Conservation (phyloP, 2,797 vertebrate genomes). For the Melanotaenia boesemani region DNA sequence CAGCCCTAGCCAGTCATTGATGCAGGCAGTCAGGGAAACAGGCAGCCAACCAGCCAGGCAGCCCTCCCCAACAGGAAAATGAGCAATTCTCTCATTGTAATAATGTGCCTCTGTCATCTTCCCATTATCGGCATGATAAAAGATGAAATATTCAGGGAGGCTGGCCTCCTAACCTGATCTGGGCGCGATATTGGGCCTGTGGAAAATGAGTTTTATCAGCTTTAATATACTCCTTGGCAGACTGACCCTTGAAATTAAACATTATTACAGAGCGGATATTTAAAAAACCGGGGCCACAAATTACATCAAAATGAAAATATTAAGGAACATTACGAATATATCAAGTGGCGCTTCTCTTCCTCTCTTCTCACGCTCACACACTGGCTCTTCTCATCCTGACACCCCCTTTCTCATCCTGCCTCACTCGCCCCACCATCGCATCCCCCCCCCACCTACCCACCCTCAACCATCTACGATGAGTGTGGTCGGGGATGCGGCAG, state of each 20-base stretch:
- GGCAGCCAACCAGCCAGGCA: conserved; percentile 84
- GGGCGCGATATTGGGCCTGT: conserved; percentile 99
- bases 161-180: conserved; percentile 99
- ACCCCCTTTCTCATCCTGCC: conserved; percentile 72
- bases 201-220: conserved; percentile 99
- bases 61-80: conserved; percentile 90
- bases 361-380: conserved; percentile 67
- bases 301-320: conserved; percentile 99
- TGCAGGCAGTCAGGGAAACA: conserved; percentile 71
- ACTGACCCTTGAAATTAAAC: conserved; percentile 99
- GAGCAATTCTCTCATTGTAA: conserved; percentile 99
- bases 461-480: conserved; percentile 82
- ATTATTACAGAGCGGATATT: conserved; percentile 99
- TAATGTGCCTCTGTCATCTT: conserved; percentile 99
- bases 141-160: conserved; percentile 99
- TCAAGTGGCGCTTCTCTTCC: conserved; percentile 92
- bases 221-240: conserved; percentile 99
- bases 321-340: conserved; percentile 99
- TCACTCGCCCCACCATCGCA: conserved; percentile 43
- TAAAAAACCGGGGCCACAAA: conserved; percentile 99
- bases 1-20: conserved; percentile 75
- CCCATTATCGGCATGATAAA: conserved; percentile 99
- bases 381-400: conserved; percentile 66
- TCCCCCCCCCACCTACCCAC: conserved; percentile 7
- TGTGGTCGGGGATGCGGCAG: conserved; percentile 82